Percentiles rank a stretch among this genome's conserved stretches.
Conservation (phyloP, 2,888 invertebrate species). For the Cheilosia grossa region DNA sequence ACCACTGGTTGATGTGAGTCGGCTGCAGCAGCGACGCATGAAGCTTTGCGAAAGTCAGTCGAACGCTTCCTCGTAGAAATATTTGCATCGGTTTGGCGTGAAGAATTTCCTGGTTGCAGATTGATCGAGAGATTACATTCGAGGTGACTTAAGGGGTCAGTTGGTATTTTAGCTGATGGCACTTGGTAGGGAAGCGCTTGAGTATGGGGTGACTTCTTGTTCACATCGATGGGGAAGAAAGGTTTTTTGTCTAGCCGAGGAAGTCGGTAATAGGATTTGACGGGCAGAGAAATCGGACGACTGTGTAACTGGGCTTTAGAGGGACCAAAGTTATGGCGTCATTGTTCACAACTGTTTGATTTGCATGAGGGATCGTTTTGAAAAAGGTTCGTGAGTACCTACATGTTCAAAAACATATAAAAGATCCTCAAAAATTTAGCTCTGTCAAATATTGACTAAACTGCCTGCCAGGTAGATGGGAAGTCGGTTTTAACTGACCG, state of each 20-base stretch:
- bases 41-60: constrained; percentile 54
- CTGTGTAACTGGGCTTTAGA: too few relatives aligned
- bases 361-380: too few relatives aligned
- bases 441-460: too few relatives aligned
- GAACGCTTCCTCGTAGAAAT: constrained; percentile 53
- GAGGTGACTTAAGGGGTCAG: constrained; percentile 40
- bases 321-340: too few relatives aligned
- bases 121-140: constrained; percentile 34
- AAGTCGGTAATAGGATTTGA: too few relatives aligned
- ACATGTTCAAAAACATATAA: too few relatives aligned
- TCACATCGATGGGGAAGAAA: neutral
- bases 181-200: neutral
- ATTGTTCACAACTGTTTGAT: too few relatives aligned
- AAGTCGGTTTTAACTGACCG: too few relatives aligned
- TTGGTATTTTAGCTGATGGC: constrained; percentile 8
- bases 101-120: constrained; percentile 65
- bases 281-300: too few relatives aligned
- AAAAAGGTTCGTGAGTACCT: too few relatives aligned
- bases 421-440: too few relatives aligned
- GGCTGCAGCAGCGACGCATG: constrained; percentile 22
- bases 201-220: neutral
- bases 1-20: constrained; percentile 60
- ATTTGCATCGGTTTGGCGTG: constrained; percentile 18
- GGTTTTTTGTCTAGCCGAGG: neutral
- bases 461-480: too few relatives aligned